Base-by-base conservation (phyloP, 2,797 vertebrate genomes). In the Bryconaethiops microstoma region DNA sequence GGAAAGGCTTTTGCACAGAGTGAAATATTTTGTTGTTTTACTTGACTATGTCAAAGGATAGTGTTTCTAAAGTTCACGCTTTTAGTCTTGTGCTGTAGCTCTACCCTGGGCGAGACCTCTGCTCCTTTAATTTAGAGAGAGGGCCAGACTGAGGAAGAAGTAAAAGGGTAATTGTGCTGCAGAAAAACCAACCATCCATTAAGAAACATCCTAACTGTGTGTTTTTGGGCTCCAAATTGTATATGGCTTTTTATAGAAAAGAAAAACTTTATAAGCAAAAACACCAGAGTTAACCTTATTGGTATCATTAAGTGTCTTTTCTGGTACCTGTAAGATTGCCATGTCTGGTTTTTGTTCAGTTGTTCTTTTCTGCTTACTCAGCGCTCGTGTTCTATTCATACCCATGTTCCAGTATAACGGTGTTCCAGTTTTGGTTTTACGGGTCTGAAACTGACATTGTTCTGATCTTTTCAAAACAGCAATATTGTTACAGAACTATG, bases 41-140 rank as follows among this genome's bases (percentile, higher is more conserved):
- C 19, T 60, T 57, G 23, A 19, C 70, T 35, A 8, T 23, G 25
- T 50, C 40, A 45, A 60, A 62, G 14, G 35, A 40, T 60, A 39
- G 54, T 67, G 69, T 69, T 74, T 50, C 40, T 45, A 57, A 35
- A 42, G 40, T 74, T 80, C 40, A 68, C 21, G 39, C 39, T 48
- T 2, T 17, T 19, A 9, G 59, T 57, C n/a, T 4, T 40, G 0
- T 75, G 42, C 14, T 42, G n/a, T 48, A 40, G 25, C 25, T 19
- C 25, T 76, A 21, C n/a, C 50, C 29, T 4, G 19, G 50, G 25
- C 21, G 55, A 16, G 19, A 67, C 7, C 72, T 54, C 52, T 55
- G 5, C 63, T 45, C 39, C 67, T 54, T 16, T 55, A 72, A 67
- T 60, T 50, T 14, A 52, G 29, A 52, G 29, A 67, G 62, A 35